Evolutionary conservation across 1,140 invertebrate species (phyloP), one percentile per base, ranked within the genome.

Genomic region (Melitaea cinxia): DNA sequence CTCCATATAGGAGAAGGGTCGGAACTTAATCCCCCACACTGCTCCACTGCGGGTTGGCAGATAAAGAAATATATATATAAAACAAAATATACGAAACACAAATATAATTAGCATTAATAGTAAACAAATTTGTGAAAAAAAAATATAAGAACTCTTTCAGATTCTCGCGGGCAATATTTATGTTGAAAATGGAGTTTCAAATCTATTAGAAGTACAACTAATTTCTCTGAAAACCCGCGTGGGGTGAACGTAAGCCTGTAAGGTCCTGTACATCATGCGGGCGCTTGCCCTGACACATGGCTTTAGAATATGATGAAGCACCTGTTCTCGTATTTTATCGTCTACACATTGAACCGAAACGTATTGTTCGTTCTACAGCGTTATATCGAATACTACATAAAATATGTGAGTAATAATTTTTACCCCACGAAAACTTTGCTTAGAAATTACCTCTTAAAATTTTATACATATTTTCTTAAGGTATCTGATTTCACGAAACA

Each of bases 321-420:
- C 81, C 85, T 84, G 83, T 80, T 86, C 83, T 77, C 77, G 74
- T 86, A 82, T 85, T 88, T 86, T 84, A 88, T 85, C 77, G 78
- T 77, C 76, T 68, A 70, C 72, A 71, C 72, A 75, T 73, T 70
- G 71, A 68, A 69, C 73, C 65, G 73, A 80, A 86, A 82, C 81
- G 70, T 84, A 83, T 84, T 82, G 55, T 57, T 37, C 55, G 39
- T 57, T 67, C 70, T 33, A 66, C 26, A 56, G 49, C 55, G 55
- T 49, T 37, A 24, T 42, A 57, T 45, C 39, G 15, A 45, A 45
- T 45, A 19, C 15, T 45, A 45, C 17, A 45, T 45, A 45, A 17
- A 45, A 45, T 37, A 37, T 37, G n/a, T 14, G 35, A 45, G 39
- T 45, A 45, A 45, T 19, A 45, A 45, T 45, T 45, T 45, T 45